Percentiles rank a stretch among this genome's conserved stretches.
Evolutionary conservation across 2,888 invertebrate genomes (phyloP).

Genomic region (Apamea crenata): DNA sequence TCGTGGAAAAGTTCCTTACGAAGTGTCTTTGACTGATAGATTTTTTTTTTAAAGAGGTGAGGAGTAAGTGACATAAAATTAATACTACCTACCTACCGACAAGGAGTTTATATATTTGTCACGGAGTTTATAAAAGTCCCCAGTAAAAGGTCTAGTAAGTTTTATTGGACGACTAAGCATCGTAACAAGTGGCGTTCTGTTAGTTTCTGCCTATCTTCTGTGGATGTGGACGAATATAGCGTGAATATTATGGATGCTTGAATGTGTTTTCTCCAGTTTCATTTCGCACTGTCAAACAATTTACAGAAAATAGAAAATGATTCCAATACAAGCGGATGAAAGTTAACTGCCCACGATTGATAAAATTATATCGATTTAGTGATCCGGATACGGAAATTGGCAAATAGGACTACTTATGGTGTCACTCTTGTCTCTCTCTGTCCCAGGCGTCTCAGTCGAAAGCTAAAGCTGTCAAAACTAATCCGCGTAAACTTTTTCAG

Average conservation of each 20-base stretch:
- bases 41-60: no score
- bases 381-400: neutral
- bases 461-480: neutral
- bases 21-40: no score
- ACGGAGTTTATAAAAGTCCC: neutral
- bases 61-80: neutral
- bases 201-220: neutral
- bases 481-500: neutral
- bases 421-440: neutral
- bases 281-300: constrained; percentile 7
- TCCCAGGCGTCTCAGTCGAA: neutral
- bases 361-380: neutral
- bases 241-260: neutral
- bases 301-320: neutral
- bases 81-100: no score
- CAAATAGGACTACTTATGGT: constrained; percentile 5
- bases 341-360: neutral
- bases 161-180: neutral
- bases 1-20: neutral
- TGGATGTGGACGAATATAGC: neutral
- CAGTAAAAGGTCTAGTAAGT: neutral
- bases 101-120: no score
- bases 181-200: neutral
- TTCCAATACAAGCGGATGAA: constrained; percentile 5
- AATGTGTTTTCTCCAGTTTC: constrained; percentile 9